phyloP scores from a whole-genome alignment of 2,113 vertebrate genomes.

The Melanerpes aurifrons region DNA sequence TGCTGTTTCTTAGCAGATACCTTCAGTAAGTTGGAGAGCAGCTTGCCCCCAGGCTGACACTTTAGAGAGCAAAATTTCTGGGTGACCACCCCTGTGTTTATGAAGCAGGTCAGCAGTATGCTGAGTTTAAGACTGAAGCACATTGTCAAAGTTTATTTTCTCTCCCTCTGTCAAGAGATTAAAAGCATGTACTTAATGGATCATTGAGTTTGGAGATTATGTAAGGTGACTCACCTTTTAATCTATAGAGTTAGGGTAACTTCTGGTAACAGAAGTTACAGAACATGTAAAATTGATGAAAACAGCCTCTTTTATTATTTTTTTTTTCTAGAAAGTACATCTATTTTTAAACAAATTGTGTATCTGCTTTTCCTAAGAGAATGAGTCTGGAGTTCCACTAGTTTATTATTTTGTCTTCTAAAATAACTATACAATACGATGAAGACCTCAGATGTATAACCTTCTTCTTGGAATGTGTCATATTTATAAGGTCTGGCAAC shows the following conservation, averaged over 20 bases:
- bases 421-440: not conserved
- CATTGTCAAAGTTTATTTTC: not conserved
- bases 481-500: not conserved
- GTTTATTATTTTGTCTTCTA: not conserved
- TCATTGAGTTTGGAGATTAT: not conserved
- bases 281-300: conserved; percentile 33
- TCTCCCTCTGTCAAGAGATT: not conserved
- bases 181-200: conserved; percentile 2
- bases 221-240: not conserved
- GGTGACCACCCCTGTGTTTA: not conserved
- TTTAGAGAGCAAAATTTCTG: not conserved
- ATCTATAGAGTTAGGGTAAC: not conserved
- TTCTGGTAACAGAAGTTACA: not conserved
- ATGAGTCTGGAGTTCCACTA: not conserved
- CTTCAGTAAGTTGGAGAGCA: not conserved
- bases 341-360: not conserved
- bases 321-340: not conserved
- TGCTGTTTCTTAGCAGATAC: not conserved
- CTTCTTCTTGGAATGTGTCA: not conserved
- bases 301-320: not conserved
- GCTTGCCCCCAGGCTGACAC: not conserved
- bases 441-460: not conserved
- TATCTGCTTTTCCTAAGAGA: not conserved
- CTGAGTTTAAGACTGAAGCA: not conserved
- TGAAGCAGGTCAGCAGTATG: not conserved